These are phyloP conservation scores for Centruroides vittatus DNA, from an alignment of 1,140 invertebrate genomes.

Conservation along the genomic window DNA sequence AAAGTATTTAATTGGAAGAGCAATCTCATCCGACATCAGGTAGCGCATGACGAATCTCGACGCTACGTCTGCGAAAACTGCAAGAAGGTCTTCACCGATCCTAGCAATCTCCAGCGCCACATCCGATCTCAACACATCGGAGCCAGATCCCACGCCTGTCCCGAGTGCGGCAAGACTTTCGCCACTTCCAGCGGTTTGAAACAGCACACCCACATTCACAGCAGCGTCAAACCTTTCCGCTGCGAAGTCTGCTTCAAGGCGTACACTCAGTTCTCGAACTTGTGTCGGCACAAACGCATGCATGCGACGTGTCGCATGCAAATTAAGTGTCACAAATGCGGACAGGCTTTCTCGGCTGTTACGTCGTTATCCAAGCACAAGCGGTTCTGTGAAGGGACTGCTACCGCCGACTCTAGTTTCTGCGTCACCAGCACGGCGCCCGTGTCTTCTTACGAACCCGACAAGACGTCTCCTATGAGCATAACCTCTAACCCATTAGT, in stretches of 20 bases:
- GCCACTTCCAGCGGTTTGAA: conserved; percentile 93
- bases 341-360: conserved; percentile 73
- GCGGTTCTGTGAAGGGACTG: conserved; percentile 38
- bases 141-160: conserved; percentile 70
- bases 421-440: neutral
- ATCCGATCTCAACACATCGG: conserved; percentile 61
- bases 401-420: conserved; percentile 1
- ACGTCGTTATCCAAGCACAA: conserved; percentile 50
- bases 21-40: conserved; percentile 64
- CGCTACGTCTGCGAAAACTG: conserved; percentile 91
- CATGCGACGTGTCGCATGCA: conserved; percentile 71
- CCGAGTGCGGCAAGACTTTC: conserved; percentile 97
- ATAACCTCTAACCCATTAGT: conserved; percentile 46
- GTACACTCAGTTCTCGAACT: conserved; percentile 99
- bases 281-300: conserved; percentile 98
- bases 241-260: conserved; percentile 69
- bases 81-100: conserved; percentile 68
- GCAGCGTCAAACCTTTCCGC: conserved; percentile 93
- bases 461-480: conserved; percentile 12
- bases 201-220: conserved; percentile 99
- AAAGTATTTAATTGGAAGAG: conserved; percentile 66
- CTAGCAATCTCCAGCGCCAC: conserved; percentile 88
- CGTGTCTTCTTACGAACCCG: conserved; percentile 5
- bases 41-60: conserved; percentile 52
- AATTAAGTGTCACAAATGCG: conserved; percentile 83